These are phyloP conservation scores for Xiphorhynchus erythropygius DNA, from an alignment of 2,797 vertebrate genomes.

Conservation along the genomic window DNA sequence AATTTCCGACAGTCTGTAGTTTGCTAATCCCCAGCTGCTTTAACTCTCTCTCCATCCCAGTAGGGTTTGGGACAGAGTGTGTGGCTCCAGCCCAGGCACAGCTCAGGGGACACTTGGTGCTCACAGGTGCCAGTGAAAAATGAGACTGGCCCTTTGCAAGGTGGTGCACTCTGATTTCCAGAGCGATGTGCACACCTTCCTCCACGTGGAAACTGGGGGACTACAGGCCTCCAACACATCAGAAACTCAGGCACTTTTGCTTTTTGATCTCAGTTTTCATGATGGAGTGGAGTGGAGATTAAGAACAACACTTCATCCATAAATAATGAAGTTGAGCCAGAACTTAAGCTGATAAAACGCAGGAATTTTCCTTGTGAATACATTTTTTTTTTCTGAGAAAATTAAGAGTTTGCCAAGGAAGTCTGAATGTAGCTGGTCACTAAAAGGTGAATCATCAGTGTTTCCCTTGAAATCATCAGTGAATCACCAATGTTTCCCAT, in stretches of 20 bases:
- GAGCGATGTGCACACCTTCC: background rate
- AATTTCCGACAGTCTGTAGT: background rate
- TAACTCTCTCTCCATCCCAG: background rate
- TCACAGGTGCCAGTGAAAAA: background rate
- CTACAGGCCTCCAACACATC: background rate
- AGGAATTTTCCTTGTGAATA: background rate
- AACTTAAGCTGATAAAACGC: background rate
- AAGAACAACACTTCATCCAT: background rate
- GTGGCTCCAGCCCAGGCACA: background rate
- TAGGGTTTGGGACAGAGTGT: background rate
- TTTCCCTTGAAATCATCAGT: background rate
- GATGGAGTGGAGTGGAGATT: background rate
- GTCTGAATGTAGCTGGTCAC: background rate
- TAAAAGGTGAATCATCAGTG: background rate
- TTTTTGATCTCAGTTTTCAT: background rate
- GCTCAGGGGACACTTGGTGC: background rate
- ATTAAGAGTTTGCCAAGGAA: background rate
- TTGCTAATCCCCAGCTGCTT: background rate
- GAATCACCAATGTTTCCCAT: background rate
- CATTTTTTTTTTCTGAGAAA: background rate
- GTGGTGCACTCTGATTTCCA: background rate
- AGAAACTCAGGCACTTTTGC: background rate
- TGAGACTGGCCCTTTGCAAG: background rate
- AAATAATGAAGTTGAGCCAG: background rate
- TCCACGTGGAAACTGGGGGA: fast-evolving